Evolutionary conservation across 2,113 vertebrate species (phyloP).

Genomic region (Chaetodon trifascialis): DNA sequence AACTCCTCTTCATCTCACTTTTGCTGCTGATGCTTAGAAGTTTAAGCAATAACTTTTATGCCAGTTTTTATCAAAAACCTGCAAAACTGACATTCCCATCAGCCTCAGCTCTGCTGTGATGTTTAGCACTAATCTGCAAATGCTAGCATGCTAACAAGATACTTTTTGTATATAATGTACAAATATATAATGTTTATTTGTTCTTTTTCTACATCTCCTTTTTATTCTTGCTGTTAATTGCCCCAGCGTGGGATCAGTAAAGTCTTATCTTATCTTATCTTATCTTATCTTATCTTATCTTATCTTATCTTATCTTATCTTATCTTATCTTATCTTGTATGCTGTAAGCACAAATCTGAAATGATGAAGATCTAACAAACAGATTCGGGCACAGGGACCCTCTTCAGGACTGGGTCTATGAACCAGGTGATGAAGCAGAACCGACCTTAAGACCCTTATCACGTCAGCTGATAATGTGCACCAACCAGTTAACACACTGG

Average conservation of each 20-base stretch:
- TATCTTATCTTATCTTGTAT: too few relatives aligned
- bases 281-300: too few relatives aligned
- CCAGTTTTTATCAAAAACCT: neutral
- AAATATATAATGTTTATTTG: too few relatives aligned
- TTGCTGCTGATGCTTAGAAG: neutral
- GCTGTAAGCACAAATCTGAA: neutral
- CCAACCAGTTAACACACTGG: too few relatives aligned
- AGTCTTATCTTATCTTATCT: too few relatives aligned
- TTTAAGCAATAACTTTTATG: neutral
- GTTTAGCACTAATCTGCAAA: neutral
- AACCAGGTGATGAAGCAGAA: neutral
- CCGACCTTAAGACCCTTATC: neutral
- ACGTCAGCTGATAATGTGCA: neutral
- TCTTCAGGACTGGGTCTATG: too few relatives aligned
- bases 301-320: too few relatives aligned
- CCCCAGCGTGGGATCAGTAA: too few relatives aligned
- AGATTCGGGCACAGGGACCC: neutral
- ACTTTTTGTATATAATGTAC: too few relatives aligned
- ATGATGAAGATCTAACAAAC: neutral
- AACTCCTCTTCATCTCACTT: neutral
- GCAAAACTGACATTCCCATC: neutral
- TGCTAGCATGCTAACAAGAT: neutral
- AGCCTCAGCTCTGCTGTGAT: neutral
- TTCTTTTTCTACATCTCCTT: too few relatives aligned
- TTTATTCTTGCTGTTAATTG: too few relatives aligned